These are phyloP conservation scores for Oncopeltus fasciatus DNA, from an alignment of 1,140 invertebrate genomes.

Conservation along the genomic window DNA sequence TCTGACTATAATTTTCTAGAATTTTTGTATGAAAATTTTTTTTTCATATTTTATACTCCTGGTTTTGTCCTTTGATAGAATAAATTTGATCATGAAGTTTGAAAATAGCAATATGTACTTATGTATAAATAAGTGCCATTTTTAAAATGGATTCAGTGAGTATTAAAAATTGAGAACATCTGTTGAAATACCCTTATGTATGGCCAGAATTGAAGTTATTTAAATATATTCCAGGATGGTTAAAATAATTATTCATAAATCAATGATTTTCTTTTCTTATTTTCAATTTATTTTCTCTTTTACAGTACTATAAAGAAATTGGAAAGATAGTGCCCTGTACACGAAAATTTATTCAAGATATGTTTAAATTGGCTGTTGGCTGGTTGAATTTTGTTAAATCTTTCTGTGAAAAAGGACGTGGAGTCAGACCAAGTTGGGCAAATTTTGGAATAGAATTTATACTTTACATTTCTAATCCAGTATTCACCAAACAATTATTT, in stretches of 20 bases:
- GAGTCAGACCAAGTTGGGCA: slow-evolving; percentile 69
- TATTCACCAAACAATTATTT: slow-evolving; percentile 54
- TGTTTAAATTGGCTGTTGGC: slow-evolving; percentile 61
- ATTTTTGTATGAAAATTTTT: too few species aligned
- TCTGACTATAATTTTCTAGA: too few species aligned
- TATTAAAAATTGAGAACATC: too few species aligned
- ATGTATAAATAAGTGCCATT: too few species aligned
- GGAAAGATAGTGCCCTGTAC: slow-evolving; percentile 43
- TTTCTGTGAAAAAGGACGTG: slow-evolving; percentile 67
- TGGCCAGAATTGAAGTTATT: not conserved
- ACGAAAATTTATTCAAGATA: slow-evolving; percentile 31
- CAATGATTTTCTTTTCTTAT: not conserved
- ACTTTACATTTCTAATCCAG: slow-evolving; percentile 63
- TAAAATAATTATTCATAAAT: too few species aligned
- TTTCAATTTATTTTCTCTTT: slow-evolving; percentile 17
- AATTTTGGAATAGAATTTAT: slow-evolving; percentile 75
- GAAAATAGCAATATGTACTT: too few species aligned
- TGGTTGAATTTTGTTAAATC: slow-evolving; percentile 79
- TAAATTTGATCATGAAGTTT: too few species aligned
- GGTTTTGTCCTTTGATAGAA: too few species aligned
- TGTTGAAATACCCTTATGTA: too few species aligned
- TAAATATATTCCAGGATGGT: not conserved
- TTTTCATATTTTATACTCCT: too few species aligned
- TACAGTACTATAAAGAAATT: slow-evolving; percentile 67
- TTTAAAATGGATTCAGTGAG: too few species aligned